These are phyloP conservation scores for Psococerastis gibbosa DNA, from an alignment of 2,888 invertebrate genomes.

Conservation along the genomic window DNA sequence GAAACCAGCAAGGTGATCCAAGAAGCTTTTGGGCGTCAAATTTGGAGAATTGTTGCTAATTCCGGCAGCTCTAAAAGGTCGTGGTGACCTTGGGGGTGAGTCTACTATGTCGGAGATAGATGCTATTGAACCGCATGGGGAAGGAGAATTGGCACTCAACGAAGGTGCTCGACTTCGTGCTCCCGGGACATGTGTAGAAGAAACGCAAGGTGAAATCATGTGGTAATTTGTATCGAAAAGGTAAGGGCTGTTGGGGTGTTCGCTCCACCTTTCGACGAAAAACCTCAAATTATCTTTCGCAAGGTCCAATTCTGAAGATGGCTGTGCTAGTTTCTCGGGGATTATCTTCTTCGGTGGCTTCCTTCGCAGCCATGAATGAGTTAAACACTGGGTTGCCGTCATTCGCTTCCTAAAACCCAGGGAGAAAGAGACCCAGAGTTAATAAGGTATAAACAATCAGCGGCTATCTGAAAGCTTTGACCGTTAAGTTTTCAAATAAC, in stretches of 20 bases:
- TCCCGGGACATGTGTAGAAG: constrained; percentile 12
- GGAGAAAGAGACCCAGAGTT: constrained; percentile 21
- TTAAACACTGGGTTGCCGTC: constrained; percentile 64
- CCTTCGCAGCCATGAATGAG: constrained; percentile 67
- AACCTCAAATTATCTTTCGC: constrained; percentile 64
- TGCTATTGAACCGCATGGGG: constrained; percentile 55
- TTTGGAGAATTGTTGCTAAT: not conserved
- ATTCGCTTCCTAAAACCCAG: constrained; percentile 45
- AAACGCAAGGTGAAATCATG: constrained; percentile 15
- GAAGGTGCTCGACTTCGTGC: constrained; percentile 18
- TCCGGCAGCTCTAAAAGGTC: not conserved
- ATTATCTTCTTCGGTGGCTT: constrained; percentile 23
- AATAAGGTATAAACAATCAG: too few species aligned
- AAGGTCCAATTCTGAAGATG: constrained; percentile 23
- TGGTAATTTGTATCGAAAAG: constrained; percentile 43
- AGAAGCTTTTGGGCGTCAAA: constrained; percentile 7
- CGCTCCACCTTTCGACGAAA: constrained; percentile 77
- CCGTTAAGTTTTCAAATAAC: too few species aligned
- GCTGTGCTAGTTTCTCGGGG: not conserved
- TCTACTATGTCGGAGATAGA: constrained; percentile 36
- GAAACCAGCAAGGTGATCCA: constrained; percentile 23
- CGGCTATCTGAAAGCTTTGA: too few species aligned
- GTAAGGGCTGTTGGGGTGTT: constrained; percentile 75
- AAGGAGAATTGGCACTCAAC: constrained; percentile 54
- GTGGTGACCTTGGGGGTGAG: constrained; percentile 16